Percentiles rank a stretch among this genome's conserved stretches.
phyloP scores from a whole-genome alignment of 2,888 invertebrate genomes.

The Salticus scenicus region DNA sequence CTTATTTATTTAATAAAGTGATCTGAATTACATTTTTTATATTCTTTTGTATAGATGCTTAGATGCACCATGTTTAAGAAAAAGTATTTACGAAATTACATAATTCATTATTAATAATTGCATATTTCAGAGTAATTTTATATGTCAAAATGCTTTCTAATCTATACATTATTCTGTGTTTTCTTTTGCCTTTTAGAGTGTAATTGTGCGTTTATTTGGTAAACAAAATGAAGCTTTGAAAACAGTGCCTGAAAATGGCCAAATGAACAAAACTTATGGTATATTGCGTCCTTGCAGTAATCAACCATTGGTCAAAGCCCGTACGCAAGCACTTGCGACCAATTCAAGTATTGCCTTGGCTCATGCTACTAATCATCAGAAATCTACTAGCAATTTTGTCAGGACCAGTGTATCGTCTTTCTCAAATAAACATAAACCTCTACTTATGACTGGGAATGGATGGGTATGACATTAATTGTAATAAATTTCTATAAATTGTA shows the following conservation, averaged over 20 bases:
- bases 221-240: conserved; percentile 53
- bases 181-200: conserved; percentile 46
- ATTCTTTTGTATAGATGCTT: too few species aligned
- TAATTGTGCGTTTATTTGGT: conserved; percentile 70
- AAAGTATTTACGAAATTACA: too few species aligned
- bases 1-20: too few species aligned
- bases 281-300: conserved; percentile 64
- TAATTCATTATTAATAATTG: too few species aligned
- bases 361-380: conserved; percentile 63
- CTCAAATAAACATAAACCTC: conserved; percentile 65
- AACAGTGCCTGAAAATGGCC: conserved; percentile 48
- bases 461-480: conserved; percentile 70
- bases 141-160: too few species aligned
- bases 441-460: conserved; percentile 70
- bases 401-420: conserved; percentile 69
- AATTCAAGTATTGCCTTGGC: conserved; percentile 62
- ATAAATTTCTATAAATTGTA: conserved; percentile 4
- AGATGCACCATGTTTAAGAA: too few species aligned
- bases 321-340: conserved; percentile 44
- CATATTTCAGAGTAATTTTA: too few species aligned
- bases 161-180: too few species aligned
- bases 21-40: too few species aligned
- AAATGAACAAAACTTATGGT: conserved; percentile 45
- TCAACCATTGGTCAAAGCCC: conserved; percentile 62
- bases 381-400: conserved; percentile 63